Percentiles rank a stretch among this genome's conserved stretches.
phyloP scores from a whole-genome alignment of 2,113 vertebrate species.

The Irena cyanogastra region DNA sequence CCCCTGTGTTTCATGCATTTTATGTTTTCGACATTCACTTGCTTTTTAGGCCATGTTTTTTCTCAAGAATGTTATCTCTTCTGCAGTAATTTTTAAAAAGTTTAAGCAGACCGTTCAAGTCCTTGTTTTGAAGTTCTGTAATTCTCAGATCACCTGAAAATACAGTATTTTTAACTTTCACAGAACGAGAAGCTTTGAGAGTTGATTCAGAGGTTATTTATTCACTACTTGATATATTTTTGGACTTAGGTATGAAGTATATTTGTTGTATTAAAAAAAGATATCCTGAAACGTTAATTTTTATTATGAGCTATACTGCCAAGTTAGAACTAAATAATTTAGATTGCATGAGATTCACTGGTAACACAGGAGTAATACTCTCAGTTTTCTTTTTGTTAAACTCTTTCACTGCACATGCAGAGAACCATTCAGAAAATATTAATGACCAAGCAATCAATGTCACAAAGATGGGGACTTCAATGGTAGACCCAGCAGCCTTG shows the following conservation, averaged over 20 bases:
- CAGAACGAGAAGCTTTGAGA: neutral
- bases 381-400: neutral
- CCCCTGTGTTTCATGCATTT: neutral
- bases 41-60: neutral
- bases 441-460: neutral
- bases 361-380: neutral
- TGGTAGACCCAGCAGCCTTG: neutral
- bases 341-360: neutral
- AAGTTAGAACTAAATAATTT: neutral
- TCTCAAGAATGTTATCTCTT: neutral
- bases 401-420: neutral
- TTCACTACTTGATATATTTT: neutral
- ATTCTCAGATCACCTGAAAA: neutral
- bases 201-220: neutral
- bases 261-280: neutral
- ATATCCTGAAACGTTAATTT: neutral
- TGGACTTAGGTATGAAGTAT: neutral
- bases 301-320: neutral
- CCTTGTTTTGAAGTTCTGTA: neutral
- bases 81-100: neutral
- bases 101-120: neutral
- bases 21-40: neutral
- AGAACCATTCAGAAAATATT: neutral
- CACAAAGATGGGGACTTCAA: neutral
- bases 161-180: neutral